phyloP scores from a whole-genome alignment of 2,888 invertebrate genomes.

The Eristalis intricaria region DNA sequence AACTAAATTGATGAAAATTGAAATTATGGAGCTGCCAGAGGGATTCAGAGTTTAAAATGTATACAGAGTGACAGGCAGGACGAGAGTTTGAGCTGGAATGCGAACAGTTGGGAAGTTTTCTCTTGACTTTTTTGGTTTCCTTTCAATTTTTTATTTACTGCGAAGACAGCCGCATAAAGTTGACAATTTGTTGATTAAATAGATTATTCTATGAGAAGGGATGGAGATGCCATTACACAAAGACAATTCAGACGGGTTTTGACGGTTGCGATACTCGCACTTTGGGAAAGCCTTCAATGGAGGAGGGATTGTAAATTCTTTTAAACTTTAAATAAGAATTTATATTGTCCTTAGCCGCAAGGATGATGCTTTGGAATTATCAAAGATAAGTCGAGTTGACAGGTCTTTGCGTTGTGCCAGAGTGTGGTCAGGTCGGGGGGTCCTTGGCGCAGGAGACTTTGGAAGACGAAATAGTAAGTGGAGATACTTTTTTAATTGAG shows the following conservation, averaged over 20 bases:
- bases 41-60: conserved; percentile 28
- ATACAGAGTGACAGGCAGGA: background rate
- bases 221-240: background rate
- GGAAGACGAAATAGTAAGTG: too few relatives aligned
- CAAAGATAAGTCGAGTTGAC: background rate
- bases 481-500: background rate
- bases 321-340: background rate
- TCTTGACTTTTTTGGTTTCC: conserved; percentile 14
- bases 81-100: conserved; percentile 38
- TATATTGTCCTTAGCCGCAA: background rate
- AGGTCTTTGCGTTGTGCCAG: background rate
- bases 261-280: background rate
- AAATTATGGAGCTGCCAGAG: conserved; percentile 61
- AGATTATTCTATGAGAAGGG: conserved; percentile 28
- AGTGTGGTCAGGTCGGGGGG: background rate
- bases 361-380: background rate
- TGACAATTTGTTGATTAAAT: conserved; percentile 49
- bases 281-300: background rate
- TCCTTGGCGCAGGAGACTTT: background rate
- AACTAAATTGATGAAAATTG: conserved; percentile 68
- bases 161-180: conserved; percentile 51
- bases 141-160: conserved; percentile 46
- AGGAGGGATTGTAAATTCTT: background rate
- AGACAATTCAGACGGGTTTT: background rate
- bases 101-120: conserved; percentile 13